Conservation (phyloP, 2,113 vertebrate species). For the Megalops atlanticus region DNA sequence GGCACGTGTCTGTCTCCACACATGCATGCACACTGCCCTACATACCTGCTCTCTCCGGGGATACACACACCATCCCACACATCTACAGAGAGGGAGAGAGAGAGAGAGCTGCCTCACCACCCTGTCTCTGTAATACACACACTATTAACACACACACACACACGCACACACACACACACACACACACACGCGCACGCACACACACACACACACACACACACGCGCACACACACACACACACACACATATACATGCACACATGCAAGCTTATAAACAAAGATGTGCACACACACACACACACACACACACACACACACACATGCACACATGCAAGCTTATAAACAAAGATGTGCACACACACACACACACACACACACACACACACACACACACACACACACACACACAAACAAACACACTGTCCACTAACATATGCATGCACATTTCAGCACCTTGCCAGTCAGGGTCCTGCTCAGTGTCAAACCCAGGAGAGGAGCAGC, state of each 20-base stretch:
- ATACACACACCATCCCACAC: conserved; percentile 18
- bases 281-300: not conserved
- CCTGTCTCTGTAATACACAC: not conserved
- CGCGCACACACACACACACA: not conserved
- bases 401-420: not conserved
- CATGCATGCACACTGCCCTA: conserved; percentile 36
- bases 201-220: not conserved
- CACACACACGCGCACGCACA: not conserved
- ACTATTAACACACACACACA: conserved; percentile 5
- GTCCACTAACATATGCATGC: too few species aligned
- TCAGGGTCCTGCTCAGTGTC: too few species aligned
- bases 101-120: too few species aligned
- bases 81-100: too few species aligned
- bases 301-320: not conserved
- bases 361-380: not conserved
- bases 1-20: conserved; percentile 32
- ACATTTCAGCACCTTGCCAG: too few species aligned
- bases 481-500: too few species aligned
- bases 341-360: not conserved
- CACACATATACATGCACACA: not conserved
- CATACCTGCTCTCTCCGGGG: not conserved
- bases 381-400: not conserved
- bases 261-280: not conserved
- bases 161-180: not conserved
- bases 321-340: not conserved